Evolutionary conservation across 2,888 invertebrate genomes (phyloP).

Genomic region (Drepana falcataria): DNA sequence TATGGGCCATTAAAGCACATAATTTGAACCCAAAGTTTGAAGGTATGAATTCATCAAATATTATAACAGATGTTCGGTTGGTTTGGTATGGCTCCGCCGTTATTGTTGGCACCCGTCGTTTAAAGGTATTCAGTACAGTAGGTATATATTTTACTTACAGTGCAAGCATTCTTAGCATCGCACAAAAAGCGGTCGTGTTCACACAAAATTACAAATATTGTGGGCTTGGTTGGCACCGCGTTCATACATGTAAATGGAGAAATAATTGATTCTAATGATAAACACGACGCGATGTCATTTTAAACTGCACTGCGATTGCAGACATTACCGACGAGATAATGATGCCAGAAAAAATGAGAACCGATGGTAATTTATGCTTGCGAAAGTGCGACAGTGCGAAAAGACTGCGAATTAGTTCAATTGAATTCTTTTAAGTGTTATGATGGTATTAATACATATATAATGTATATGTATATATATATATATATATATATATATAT

Average conservation of each 20-base stretch:
- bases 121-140: constrained; percentile 36
- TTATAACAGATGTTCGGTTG: not conserved
- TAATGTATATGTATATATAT: no score
- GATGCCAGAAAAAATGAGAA: constrained; percentile 48
- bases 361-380: constrained; percentile 28
- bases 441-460: not conserved
- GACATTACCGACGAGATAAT: constrained; percentile 44
- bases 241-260: constrained; percentile 33
- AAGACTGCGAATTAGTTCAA: constrained; percentile 23
- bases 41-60: not conserved
- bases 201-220: constrained; percentile 48
- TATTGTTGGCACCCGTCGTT: constrained; percentile 25
- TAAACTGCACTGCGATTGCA: constrained; percentile 46
- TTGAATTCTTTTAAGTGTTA: constrained; percentile 15
- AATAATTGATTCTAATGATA: constrained; percentile 67
- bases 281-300: constrained; percentile 51
- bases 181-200: constrained; percentile 51
- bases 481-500: not conserved
- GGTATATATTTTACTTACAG: constrained; percentile 25
- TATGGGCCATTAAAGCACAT: not conserved
- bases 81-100: not conserved
- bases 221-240: constrained; percentile 37
- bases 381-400: constrained; percentile 17
- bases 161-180: constrained; percentile 36
- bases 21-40: not conserved